Base-by-base conservation (phyloP, 2,113 vertebrate species). In the Pleuronectes platessa region DNA sequence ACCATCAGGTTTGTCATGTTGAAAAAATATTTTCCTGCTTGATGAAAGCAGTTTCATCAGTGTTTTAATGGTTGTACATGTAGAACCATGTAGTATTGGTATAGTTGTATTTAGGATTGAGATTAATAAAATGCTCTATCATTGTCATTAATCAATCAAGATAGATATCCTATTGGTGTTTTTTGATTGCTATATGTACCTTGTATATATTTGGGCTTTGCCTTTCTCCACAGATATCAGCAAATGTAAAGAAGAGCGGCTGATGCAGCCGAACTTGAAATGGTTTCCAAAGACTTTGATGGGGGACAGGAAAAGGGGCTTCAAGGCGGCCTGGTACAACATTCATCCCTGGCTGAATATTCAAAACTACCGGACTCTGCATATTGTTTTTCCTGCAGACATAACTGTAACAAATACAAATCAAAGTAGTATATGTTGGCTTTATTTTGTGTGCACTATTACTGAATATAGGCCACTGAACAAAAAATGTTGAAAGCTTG, bases 211-310 rank as follows among this genome's bases (percentile, higher is more conserved):
- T 47, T 51, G 11, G 11, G 45, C 51, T 27, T 27, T 18, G 7
- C 59, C 49, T 61, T 47, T 53, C 26, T 60, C 58, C 27, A 35
- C 26, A 60, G 58, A 60, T 24, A 60, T 35, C 27, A 60, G 58
- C 58, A 20, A 60, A 35, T 31, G 27, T 60, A 60, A 35, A 60
- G 15, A 60, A 60, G 58, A 55, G 21, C 35, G 9, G 2, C 35
- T 21, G 5, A 23, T 55, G 21, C 54, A 55, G 54, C 54, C 54
- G 3, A 1, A 55, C n/a, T 12, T 55, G 21, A 55, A 13, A 17
- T 24, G 21, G 20, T 54, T 54, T 21, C 53, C 53, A 54, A 12
- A 2, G 9, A 21, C 53, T 6, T 54, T 54, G 53, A 21, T 54
- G 8, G 53, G n/a, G 53, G 20, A 54, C 53, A 54, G 53, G 53